A percentile compares a stretch with the other conserved stretches of the same genome.
phyloP scores from a whole-genome alignment of 2,113 vertebrate genomes.

The Microtus oregoni region DNA sequence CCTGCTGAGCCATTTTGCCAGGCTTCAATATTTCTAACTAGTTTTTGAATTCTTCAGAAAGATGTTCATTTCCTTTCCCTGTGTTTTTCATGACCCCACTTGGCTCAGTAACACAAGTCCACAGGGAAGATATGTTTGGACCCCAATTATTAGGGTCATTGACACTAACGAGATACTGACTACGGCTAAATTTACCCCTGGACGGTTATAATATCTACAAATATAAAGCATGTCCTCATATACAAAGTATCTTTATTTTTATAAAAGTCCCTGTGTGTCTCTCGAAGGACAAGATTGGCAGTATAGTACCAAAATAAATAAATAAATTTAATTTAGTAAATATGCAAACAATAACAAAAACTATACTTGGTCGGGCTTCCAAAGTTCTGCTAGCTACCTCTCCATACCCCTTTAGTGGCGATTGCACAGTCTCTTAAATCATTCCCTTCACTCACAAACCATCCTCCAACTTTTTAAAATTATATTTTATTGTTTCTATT shows the following conservation, averaged over 20 bases:
- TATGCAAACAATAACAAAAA: neutral
- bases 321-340: neutral
- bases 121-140: neutral
- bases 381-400: neutral
- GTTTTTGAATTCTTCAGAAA: neutral
- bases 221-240: neutral
- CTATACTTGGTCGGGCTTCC: neutral
- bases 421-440: neutral
- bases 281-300: neutral
- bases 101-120: neutral
- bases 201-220: neutral
- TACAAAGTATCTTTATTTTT: constrained; percentile 33
- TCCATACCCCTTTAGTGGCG: neutral
- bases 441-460: too few relatives aligned
- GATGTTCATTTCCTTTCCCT: constrained; percentile 9
- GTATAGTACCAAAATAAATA: neutral
- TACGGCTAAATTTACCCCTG: neutral
- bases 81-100: neutral
- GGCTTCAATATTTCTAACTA: neutral
- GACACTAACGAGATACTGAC: neutral
- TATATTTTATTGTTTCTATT: too few relatives aligned
- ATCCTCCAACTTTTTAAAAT: neutral
- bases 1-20: neutral
- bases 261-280: neutral
- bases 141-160: neutral